Base-by-base conservation (phyloP, 2,888 invertebrate genomes). In the Ochropleura plecta region DNA sequence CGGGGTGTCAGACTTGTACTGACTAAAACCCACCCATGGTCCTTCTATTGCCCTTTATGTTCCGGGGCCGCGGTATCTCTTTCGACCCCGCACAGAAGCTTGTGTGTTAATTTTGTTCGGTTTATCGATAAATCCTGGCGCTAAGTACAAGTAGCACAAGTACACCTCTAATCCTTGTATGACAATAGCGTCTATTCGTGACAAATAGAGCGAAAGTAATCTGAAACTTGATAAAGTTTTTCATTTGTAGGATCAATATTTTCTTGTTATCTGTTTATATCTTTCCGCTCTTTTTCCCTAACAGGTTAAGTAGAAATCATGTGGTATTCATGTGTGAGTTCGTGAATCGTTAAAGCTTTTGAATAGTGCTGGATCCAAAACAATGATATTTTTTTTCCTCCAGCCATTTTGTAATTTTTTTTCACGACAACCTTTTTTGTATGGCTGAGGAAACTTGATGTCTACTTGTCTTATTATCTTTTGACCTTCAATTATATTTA, bases 201-300 rank as follows among this genome's bases (percentile, higher is more conserved):
- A 79, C 71, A 86, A 83, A 83, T 82, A 83, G 78, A 84, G 78
- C 78, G 71, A 42, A 73, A 76, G 20, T 78, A 86, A 86, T 79
- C 67, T 57, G 55, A 77, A 83, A 68, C 76, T 75, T 59, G 79
- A 83, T 86, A 88, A 83, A 78, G 55, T 73, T 68, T 63, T 65
- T 73, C 70, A 65, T 75, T 70, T 73, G 57, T 49, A 74, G 44
- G 80, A 84, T 86, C 74, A 70, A 78, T 69, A 51, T 60, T 72
- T 70, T 76, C 48, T 78, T 77, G 64, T 73, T 82, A 81, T 81
- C 73, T 62, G 18, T 16, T 79, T 85, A 78, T 77, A 79, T 78
- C 69, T 74, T 76, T 59, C 60, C 73, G 72, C 69, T 62, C 65
- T 10, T 71, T 72, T 79, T 75, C 20, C 48, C 55, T 57, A 42